A percentile compares a stretch with the other conserved stretches of the same genome.
Evolutionary conservation across 2,113 vertebrate genomes (phyloP).

Genomic region (Anas platyrhynchos): DNA sequence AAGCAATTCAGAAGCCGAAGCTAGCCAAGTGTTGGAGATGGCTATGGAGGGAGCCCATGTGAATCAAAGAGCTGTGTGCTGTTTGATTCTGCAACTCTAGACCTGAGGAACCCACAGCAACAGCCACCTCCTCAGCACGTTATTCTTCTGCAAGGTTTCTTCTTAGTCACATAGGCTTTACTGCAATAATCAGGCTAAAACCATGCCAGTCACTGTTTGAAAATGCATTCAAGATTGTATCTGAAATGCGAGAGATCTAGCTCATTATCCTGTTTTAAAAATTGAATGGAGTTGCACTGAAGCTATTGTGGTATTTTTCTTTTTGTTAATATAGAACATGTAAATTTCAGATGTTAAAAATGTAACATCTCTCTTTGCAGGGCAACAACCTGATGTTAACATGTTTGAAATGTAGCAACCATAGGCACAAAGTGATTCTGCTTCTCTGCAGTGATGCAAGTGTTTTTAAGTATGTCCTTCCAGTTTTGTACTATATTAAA

Average conservation of each 20-base stretch:
- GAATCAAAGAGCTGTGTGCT: rapidly evolving
- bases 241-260: neutral
- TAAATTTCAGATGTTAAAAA: neutral
- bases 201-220: neutral
- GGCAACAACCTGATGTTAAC: neutral
- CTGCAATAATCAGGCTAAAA: neutral
- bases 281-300: neutral
- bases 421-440: neutral
- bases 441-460: neutral
- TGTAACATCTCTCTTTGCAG: neutral
- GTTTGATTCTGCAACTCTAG: rapidly evolving
- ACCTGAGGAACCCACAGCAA: neutral
- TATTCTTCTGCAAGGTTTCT: too few species aligned
- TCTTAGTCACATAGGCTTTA: neutral
- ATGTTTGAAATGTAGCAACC: neutral
- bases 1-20: neutral
- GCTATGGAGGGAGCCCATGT: neutral
- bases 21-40: neutral
- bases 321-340: neutral
- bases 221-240: neutral
- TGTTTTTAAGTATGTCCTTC: neutral
- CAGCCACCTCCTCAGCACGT: rapidly evolving
- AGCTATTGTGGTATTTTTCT: neutral
- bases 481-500: neutral
- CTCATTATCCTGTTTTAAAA: neutral